Base-by-base conservation (phyloP, 2,888 invertebrate species). In the Lasioglossum morio region DNA sequence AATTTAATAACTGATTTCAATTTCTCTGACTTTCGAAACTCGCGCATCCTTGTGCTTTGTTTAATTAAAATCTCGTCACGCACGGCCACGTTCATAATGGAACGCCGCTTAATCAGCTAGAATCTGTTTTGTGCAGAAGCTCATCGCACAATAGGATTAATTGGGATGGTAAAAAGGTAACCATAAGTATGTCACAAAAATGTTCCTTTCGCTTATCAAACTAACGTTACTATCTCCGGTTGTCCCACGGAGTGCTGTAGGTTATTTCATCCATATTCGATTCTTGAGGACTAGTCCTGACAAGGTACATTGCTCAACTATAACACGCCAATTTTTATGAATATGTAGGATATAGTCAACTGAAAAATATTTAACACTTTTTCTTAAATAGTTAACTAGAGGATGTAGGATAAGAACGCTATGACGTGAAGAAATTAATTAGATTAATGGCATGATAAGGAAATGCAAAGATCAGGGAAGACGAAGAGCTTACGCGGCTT, bases 141-240 rank as follows among this genome's bases (percentile, higher is more conserved):
- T 69, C 69, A 23, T 69, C 34, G 69, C 37, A 37, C 69, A 69
- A 37, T 69, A 10, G 23, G 37, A 69, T 69, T 69, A 69, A 69
- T 69, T 37, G 34, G 10, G 69, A 69, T 23, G 37, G 37, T 16
- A 19, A 63, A 63, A 30, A 30, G 34, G 37, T 37, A 37, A 34
- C 37, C 3, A 3, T 23, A 37, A 37, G 23, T 34, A 19, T 23
- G 69, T 37, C 34, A 37, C 34, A 37, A 37, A 37, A 69, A 69
- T 37, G 69, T 69, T 37, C 23, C 10, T 69, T 37, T 37, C 69
- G 23, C 34, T 37, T 37, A 37, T 37, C 23, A 37, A 69, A 37
- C 37, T 23, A 37, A 69, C 37, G 10, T 63, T 69, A 37, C 37
- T 23, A 69, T 69, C 37, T 69, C 23, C 37, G 69, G 69, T 23